phyloP scores from a whole-genome alignment of 2,113 vertebrate species.

The Cettia cetti region DNA sequence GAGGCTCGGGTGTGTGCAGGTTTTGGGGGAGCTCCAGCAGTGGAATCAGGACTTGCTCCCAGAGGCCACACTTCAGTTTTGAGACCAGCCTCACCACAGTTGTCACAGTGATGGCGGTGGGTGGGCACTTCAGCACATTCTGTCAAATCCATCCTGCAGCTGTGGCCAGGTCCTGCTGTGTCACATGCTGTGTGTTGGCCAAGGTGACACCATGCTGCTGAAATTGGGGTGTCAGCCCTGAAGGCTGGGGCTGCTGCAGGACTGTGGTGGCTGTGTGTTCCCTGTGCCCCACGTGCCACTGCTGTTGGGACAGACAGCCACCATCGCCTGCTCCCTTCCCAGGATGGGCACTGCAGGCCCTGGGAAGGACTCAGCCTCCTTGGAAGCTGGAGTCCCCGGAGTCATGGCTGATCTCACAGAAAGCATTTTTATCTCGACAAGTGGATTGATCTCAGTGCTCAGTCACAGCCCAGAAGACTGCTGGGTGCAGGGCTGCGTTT shows the following conservation, averaged over 20 bases:
- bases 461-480: background rate
- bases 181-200: background rate
- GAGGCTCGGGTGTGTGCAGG: accelerated
- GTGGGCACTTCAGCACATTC: background rate
- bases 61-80: background rate
- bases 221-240: background rate
- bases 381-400: background rate
- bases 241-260: background rate
- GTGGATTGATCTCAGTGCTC: accelerated
- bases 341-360: accelerated
- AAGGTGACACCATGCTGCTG: background rate
- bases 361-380: background rate
- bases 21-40: background rate
- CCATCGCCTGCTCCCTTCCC: accelerated
- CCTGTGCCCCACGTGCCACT: accelerated
- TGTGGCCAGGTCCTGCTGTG: background rate
- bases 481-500: background rate
- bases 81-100: background rate
- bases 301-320: background rate
- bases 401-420: background rate
- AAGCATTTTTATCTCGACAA: accelerated
- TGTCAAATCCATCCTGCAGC: background rate
- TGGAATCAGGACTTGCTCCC: background rate
- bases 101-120: accelerated
- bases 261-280: background rate